Base-by-base conservation (phyloP, 2,888 invertebrate species). In the Galerucella pusilla region DNA sequence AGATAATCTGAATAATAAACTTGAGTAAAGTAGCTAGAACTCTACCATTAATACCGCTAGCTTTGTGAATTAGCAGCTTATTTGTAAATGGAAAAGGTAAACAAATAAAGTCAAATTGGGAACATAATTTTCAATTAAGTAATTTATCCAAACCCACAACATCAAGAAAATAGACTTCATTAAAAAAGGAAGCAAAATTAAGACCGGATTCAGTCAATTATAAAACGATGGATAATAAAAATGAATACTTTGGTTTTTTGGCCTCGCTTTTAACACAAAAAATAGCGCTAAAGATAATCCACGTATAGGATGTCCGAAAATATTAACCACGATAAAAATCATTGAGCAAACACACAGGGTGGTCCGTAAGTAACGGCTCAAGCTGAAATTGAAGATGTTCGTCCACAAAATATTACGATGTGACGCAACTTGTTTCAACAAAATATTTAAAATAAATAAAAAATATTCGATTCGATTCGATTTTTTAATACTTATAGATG, bases 91-190 rank as follows among this genome's bases (percentile, higher is more conserved):
- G 14, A 68, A 46, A 60, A 45, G 45, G 59, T 60, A 68, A 42
- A 68, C 68, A 68, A 68, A 45, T 60, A 45, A 63, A 63, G 54
- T 57, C 12, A 60, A 68, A 60, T 68, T 68, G 45, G 25, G 45
- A 7, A 28, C 59, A 60, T 46, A 68, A 20, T 68, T 16, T 60
- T 60, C 60, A 68, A 68, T 68, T 68, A 60, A 59, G 25, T 20
- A 60, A 68, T 68, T 68, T 68, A 20, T 45, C 7, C 25, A 60
- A 59, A 25, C 68, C 68, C 68, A 68, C 68, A 68, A 35, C 42
- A 68, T 57, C 42, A 57, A 65, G 49, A 68, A 68, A 35, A 57
- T 57, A 14, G 57, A 57, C 54, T 68, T 68, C 46, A 67, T 68
- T 46, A 46, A 28, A 60, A 60, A 52, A 68, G 68, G 59, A 68